These are phyloP conservation scores for Berghia stephanieae DNA, from an alignment of 1,140 invertebrate species.

Conservation along the genomic window DNA sequence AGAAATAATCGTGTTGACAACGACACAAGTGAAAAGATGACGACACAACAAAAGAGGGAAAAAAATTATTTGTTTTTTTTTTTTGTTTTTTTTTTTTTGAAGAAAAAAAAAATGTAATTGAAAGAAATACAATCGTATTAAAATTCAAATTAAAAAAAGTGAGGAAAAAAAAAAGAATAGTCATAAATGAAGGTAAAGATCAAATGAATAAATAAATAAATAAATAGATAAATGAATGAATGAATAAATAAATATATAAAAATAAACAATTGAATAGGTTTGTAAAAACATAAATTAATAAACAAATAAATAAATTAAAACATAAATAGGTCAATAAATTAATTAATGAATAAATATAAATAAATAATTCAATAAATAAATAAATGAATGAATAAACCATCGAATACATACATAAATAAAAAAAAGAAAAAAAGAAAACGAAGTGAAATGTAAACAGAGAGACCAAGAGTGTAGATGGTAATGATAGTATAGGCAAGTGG, in stretches of 20 bases:
- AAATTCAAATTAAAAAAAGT: conserved; percentile 12
- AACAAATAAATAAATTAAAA: too few species aligned
- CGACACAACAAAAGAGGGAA: too few species aligned
- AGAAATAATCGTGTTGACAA: neutral
- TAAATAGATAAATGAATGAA: too few species aligned
- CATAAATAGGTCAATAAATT: too few species aligned
- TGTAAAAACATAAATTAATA: too few species aligned
- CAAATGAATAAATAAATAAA: too few species aligned
- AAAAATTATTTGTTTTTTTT: too few species aligned
- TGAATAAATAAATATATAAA: too few species aligned
- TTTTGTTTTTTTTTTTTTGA: too few species aligned
- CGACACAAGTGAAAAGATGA: neutral
- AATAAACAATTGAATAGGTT: too few species aligned
- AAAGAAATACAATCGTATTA: neutral
- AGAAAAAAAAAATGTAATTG: neutral
- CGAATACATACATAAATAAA: neutral
- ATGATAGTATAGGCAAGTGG: neutral
- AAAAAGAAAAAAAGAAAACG: neutral
- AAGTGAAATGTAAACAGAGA: neutral
- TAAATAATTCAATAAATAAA: too few species aligned
- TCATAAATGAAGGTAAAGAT: neutral
- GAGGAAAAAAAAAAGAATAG: conserved; percentile 10
- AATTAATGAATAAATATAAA: too few species aligned
- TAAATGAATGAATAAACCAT: neutral
- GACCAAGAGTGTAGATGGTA: neutral